Evolutionary conservation across 1,140 invertebrate genomes (phyloP), one percentile per base, ranked within the genome.

Genomic region (Ceratina calcarata): DNA sequence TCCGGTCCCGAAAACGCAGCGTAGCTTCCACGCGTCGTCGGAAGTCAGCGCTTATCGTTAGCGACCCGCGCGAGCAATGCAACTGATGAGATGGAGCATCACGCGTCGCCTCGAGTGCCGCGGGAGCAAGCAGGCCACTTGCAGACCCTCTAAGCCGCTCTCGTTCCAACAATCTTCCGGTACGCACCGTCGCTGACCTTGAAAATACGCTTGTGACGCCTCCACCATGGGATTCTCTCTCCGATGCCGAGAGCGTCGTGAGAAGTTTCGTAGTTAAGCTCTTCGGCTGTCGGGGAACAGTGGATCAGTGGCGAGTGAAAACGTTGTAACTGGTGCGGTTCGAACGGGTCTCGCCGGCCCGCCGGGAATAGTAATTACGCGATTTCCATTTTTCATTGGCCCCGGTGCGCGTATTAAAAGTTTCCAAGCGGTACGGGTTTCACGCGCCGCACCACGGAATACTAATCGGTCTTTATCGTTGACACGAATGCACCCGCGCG

Each of bases 41-140:
- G 68, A 10, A 81, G 82, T 78, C 66, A 69, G 64, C 77, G 78
- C 77, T 51, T 4, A 20, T n/a, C 20, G 4, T 10, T 16, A n/a
- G 37, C 20, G 49, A 22, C 24, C 3, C 55, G 15, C 53, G n/a
- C 7, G 32, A 37, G 71, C 24, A 51, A 92, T 93, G 92, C 91
- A 91, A 75, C 90, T 92, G 15, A 90, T 92, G 91, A 89, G 91
- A 85, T 93, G 92, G 92, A 93, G 92, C 83, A 93, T 93, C 71
- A 92, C 90, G 16, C 89, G 91, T 27, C 83, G 89, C 51, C 80
- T 93, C 58, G 88, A 91, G 67, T 89, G 81, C 73, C 84, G 88
- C 6, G 86, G 84, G 24, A 81, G 79, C 61, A 87, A 86, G 55
- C 83, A 88, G 60, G 71, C 82, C 85, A 88, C 65, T 77, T 89